Evolutionary conservation across 2,113 vertebrate genomes (phyloP).

Genomic region (Philantomba maxwellii): DNA sequence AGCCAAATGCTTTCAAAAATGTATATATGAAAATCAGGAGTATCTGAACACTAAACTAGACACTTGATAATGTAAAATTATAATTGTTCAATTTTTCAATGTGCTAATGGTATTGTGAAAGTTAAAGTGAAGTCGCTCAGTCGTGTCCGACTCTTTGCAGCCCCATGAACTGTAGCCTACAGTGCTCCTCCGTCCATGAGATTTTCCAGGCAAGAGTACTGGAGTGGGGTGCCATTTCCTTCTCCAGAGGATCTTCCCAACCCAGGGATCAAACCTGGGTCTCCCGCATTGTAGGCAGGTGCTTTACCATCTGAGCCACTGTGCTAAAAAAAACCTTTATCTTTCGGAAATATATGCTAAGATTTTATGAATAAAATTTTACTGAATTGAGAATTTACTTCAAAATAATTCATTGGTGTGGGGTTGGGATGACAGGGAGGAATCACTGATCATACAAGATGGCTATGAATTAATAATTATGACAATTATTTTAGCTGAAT

Average conservation of each 20-base stretch:
- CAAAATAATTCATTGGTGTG: neutral
- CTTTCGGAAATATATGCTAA: neutral
- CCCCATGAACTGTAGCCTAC: too few species aligned
- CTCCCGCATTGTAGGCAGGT: too few species aligned
- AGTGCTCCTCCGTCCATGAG: too few species aligned
- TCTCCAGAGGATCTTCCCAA: too few species aligned
- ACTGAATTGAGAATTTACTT: neutral
- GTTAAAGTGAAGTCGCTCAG: too few species aligned
- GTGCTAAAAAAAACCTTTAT: neutral
- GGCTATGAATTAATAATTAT: neutral
- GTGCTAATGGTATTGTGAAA: neutral
- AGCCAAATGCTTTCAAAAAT: neutral
- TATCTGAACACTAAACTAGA: neutral
- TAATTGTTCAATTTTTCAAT: neutral
- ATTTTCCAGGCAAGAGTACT: too few species aligned
- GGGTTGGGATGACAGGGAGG: neutral
- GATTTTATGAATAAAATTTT: neutral
- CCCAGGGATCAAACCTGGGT: too few species aligned
- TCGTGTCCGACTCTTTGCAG: too few species aligned
- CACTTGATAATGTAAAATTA: neutral
- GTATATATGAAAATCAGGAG: neutral
- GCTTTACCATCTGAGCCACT: too few species aligned
- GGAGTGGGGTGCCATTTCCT: too few species aligned
- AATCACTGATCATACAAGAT: neutral
- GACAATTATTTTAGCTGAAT: neutral